A percentile compares a stretch with the other conserved stretches of the same genome.
Evolutionary conservation across 1,140 invertebrate genomes (phyloP).

Genomic region (Ylistrum balloti): DNA sequence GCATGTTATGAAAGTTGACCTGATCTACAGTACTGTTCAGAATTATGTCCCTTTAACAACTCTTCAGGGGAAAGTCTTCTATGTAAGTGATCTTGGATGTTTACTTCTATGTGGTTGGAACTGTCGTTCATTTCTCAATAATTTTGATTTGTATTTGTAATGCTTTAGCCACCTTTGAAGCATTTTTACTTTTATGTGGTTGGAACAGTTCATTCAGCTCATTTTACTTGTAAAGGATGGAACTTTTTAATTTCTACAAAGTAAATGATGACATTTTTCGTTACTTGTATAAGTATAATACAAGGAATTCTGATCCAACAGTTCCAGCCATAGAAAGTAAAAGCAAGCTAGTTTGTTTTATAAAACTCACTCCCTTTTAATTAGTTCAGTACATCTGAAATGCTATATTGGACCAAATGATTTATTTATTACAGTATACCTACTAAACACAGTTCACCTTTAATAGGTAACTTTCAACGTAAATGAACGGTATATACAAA

Average conservation of each 20-base stretch:
- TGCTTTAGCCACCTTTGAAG: too few species aligned
- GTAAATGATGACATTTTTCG: too few species aligned
- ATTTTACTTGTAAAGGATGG: not conserved
- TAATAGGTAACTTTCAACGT: too few species aligned
- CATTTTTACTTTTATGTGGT: too few species aligned
- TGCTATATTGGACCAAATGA: not conserved
- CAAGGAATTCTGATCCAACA: not conserved
- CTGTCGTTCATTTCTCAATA: not conserved
- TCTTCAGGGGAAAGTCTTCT: constrained; percentile 18
- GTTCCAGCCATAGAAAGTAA: not conserved
- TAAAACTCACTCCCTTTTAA: not conserved
- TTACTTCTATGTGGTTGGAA: not conserved
- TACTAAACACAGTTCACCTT: too few species aligned
- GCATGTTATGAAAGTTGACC: too few species aligned
- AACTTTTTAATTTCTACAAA: not conserved
- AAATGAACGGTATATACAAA: too few species aligned
- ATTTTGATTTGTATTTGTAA: too few species aligned
- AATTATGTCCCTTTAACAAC: not conserved
- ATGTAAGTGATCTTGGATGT: not conserved
- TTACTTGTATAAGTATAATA: too few species aligned
- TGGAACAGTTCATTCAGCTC: too few species aligned
- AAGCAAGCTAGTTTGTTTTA: not conserved
- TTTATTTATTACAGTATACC: too few species aligned
- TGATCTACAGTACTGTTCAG: not conserved
- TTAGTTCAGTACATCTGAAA: not conserved